Percentiles rank a stretch among this genome's conserved stretches.
Conservation (phyloP, 2,888 invertebrate species). For the Cantharis rustica region DNA sequence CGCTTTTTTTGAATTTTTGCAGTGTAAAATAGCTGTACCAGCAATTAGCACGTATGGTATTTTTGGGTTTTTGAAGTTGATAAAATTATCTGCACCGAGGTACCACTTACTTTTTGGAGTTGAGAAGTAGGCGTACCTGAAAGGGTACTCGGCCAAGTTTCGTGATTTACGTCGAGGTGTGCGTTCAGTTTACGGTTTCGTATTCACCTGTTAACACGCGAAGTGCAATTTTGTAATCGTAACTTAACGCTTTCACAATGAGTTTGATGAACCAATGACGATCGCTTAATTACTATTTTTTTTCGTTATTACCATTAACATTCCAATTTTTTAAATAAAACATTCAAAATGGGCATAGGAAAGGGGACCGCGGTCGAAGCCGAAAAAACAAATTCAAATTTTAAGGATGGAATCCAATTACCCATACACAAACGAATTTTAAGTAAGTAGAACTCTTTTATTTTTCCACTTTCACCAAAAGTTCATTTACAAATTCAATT, state of each 20-base stretch:
- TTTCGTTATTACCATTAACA: not conserved
- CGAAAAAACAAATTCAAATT: not conserved
- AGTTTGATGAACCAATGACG: not conserved
- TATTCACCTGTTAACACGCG: constrained; percentile 2
- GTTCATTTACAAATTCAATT: too few species aligned
- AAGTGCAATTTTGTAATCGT: not conserved
- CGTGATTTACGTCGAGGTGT: constrained; percentile 12
- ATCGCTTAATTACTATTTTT: not conserved
- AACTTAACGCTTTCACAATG: not conserved
- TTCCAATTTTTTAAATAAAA: constrained; percentile 8
- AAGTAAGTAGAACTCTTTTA: not conserved
- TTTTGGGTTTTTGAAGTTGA: not conserved
- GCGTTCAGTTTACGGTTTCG: constrained; percentile 12
- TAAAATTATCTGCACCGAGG: not conserved
- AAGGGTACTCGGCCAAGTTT: constrained; percentile 7
- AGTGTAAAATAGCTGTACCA: not conserved
- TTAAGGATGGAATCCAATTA: not conserved
- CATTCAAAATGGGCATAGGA: constrained; percentile 10
- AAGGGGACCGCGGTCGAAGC: constrained; percentile 9
- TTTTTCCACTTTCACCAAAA: too few species aligned
- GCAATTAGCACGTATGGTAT: not conserved
- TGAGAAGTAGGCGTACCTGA: constrained; percentile 17
- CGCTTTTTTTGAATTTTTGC: too few species aligned
- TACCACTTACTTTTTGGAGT: constrained; percentile 13
- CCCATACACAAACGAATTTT: not conserved